phyloP scores from a whole-genome alignment of 1,140 invertebrate genomes.

The Drosophila pectinifera region DNA sequence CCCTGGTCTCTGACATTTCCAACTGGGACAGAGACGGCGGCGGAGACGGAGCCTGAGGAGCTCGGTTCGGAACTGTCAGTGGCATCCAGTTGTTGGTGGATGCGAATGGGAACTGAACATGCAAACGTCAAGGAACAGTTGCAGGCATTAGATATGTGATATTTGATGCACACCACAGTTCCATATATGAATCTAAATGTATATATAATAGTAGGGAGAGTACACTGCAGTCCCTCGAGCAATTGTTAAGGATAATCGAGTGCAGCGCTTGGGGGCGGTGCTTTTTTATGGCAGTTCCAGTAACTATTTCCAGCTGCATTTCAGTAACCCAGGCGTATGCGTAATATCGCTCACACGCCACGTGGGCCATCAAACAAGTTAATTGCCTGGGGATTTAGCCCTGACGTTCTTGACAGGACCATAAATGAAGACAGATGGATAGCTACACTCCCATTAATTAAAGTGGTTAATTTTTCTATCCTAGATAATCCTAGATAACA shows the following conservation, averaged over 20 bases:
- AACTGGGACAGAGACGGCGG: constrained; percentile 15
- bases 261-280: constrained; percentile 22
- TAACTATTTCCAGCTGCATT: constrained; percentile 31
- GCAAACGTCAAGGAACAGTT: constrained; percentile 78
- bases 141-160: constrained; percentile 67
- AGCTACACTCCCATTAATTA: background rate
- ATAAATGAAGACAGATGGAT: constrained; percentile 1
- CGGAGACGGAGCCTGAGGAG: constrained; percentile 19
- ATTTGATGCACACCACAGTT: constrained; percentile 16
- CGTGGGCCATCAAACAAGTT: constrained; percentile 12
- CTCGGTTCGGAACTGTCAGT: constrained; percentile 56
- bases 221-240: constrained; percentile 35
- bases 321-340: constrained; percentile 48
- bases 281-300: constrained; percentile 32
- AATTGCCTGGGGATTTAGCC: constrained; percentile 7
- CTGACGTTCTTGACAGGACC: constrained; percentile 2
- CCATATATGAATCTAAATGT: constrained; percentile 5
- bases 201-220: background rate
- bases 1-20: constrained; percentile 27
- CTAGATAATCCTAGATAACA: background rate
- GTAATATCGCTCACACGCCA: constrained; percentile 61
- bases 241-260: constrained; percentile 41
- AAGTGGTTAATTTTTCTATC: background rate
- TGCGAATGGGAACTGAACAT: constrained; percentile 73
- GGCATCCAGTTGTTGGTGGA: constrained; percentile 50